Evolutionary conservation across 2,888 invertebrate genomes (phyloP), one percentile per base, ranked within the genome.

Genomic region (Oxystoma pomonae): DNA sequence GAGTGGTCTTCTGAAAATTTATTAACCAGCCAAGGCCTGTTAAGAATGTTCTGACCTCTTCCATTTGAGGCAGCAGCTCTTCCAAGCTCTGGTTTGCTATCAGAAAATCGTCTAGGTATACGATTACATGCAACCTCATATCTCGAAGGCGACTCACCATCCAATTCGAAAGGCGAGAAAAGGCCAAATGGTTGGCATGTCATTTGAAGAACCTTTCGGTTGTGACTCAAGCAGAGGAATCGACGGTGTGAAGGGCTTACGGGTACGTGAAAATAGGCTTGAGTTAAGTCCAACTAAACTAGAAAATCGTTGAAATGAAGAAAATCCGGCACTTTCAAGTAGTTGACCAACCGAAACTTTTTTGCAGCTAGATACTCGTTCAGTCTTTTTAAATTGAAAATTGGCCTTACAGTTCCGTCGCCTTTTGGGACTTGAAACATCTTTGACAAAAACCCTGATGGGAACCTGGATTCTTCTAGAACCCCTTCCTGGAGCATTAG

Each of bases 251-350:
- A 16, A 20, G 1, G 22, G 20, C 61, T 64, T 19, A 67, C 20
- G 1, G 66, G 62, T 1, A 67, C 22, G 67, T 65, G 0, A 71
- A 67, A 70, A 53, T 68, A 71, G 1, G 70, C 71, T 35, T 68
- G 70, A 5, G 67, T 65, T 1, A 71, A 21, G 35, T 71, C 68
- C 17, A 71, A n/a, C 49, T 71, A 70, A 19, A 59, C 65, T 52
- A 70, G 1, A 52, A 17, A 68, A 56, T 70, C 68, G 57, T 53
- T 35, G 22, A 49, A 19, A 49, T 69, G 68, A n/a, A 71, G 59
- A 52, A 70, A 71, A 7, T 50, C 59, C 12, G 68, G 70, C 0
- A 70, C 64, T 19, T 67, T 65, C 1, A 17, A 55, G 2, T 70
- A 68, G 53, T 61, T 70, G 9, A 65, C 35, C 50, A 69, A 21